These are phyloP conservation scores for Anastrepha ludens DNA, from an alignment of 1,140 invertebrate genomes.

Conservation along the genomic window DNA sequence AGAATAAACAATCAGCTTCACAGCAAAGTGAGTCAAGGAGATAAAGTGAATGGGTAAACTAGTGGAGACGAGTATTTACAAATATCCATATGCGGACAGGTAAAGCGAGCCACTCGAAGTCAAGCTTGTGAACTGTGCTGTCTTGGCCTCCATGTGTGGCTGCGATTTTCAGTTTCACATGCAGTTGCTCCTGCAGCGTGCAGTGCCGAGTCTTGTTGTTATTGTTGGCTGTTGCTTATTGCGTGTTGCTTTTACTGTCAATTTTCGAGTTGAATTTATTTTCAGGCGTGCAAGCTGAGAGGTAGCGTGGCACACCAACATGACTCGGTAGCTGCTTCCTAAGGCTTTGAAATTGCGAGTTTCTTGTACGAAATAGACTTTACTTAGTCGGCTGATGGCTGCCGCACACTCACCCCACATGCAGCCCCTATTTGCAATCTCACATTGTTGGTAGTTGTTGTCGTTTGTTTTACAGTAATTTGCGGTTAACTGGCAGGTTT, in stretches of 20 bases:
- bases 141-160: neutral
- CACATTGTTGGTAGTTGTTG: neutral
- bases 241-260: neutral
- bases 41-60: neutral
- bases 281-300: neutral
- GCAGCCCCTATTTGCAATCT: too few species aligned
- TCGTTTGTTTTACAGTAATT: neutral
- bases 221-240: neutral
- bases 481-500: neutral
- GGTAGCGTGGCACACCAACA: neutral
- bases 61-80: neutral
- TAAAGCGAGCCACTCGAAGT: neutral
- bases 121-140: too few species aligned
- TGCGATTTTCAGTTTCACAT: neutral
- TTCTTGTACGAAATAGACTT: slow-evolving; percentile 34
- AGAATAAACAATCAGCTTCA: neutral
- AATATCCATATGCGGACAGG: neutral
- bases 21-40: neutral
- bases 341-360: slow-evolving; percentile 12
- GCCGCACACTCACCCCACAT: neutral
- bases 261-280: neutral
- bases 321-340: neutral
- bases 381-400: neutral
- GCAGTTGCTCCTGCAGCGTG: neutral
- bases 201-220: neutral